A percentile compares a stretch with the other conserved stretches of the same genome.
Evolutionary conservation across 2,113 vertebrate genomes (phyloP).

Genomic region (Camarhynchus parvulus): DNA sequence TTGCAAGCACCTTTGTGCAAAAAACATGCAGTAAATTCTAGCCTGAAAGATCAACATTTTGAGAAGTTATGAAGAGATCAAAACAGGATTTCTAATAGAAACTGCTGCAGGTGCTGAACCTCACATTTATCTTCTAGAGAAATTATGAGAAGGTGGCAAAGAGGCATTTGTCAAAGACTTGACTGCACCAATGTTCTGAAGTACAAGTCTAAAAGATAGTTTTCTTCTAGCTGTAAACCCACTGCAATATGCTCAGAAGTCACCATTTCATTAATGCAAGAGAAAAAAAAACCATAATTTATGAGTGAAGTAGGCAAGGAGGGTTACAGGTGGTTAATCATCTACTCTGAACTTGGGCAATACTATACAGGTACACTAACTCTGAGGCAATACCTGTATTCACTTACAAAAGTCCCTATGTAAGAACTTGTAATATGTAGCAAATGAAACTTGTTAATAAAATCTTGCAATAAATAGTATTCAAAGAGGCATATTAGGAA

Average conservation of each 20-base stretch:
- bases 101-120: not conserved
- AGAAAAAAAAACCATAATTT: not conserved
- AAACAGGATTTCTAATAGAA: conserved; percentile 1
- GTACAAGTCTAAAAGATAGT: not conserved
- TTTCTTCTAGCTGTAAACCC: not conserved
- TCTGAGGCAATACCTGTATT: not conserved
- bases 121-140: conserved; percentile 10
- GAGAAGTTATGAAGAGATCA: not conserved
- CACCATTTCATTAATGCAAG: not conserved
- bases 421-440: not conserved
- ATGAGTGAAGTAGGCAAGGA: not conserved
- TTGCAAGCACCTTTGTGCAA: not conserved
- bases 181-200: not conserved
- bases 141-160: not conserved
- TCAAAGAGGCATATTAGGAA: not conserved
- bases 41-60: not conserved
- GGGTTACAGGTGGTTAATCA: not conserved
- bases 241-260: not conserved
- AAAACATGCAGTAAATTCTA: not conserved
- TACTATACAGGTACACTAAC: not conserved
- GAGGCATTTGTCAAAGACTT: conserved; percentile 18
- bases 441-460: not conserved
- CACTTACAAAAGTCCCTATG: not conserved
- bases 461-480: not conserved
- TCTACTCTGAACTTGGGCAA: not conserved